phyloP scores from a whole-genome alignment of 2,797 vertebrate genomes.

The Pseudopleuronectes americanus region DNA sequence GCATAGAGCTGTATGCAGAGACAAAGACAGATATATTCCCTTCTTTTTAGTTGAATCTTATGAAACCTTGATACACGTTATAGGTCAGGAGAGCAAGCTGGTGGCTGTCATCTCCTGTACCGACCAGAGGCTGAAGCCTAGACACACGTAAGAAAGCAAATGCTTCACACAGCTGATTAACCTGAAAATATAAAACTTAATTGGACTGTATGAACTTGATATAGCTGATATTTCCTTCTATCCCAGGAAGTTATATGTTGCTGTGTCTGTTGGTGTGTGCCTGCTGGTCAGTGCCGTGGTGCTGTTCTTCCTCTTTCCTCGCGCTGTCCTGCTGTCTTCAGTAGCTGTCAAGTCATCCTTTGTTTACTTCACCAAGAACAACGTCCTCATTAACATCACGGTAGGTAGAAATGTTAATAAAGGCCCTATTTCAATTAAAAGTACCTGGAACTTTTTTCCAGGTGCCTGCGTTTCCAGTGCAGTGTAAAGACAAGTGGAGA shows the following conservation, averaged over 20 bases:
- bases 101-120: slow-evolving; percentile 85
- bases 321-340: slow-evolving; percentile 70
- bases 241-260: slow-evolving; percentile 83
- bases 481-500: too few species aligned
- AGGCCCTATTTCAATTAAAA: background rate
- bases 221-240: background rate
- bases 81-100: slow-evolving; percentile 83
- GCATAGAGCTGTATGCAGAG: too few species aligned
- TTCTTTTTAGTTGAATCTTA: background rate
- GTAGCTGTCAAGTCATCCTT: slow-evolving; percentile 76
- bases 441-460: background rate
- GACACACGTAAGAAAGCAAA: slow-evolving; percentile 78
- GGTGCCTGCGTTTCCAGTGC: background rate
- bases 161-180: background rate
- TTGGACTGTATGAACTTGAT: background rate
- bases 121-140: slow-evolving; percentile 84
- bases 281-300: slow-evolving; percentile 73
- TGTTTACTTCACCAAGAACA: slow-evolving; percentile 33
- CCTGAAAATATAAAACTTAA: background rate
- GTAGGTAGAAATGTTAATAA: slow-evolving; percentile 52
- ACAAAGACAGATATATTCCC: background rate
- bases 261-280: slow-evolving; percentile 77
- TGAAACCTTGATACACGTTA: slow-evolving; percentile 10
- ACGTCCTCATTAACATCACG: slow-evolving; percentile 75
- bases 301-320: slow-evolving; percentile 86